These are phyloP conservation scores for Aporophyla lueneburgensis DNA, from an alignment of 2,888 invertebrate species.

Conservation along the genomic window DNA sequence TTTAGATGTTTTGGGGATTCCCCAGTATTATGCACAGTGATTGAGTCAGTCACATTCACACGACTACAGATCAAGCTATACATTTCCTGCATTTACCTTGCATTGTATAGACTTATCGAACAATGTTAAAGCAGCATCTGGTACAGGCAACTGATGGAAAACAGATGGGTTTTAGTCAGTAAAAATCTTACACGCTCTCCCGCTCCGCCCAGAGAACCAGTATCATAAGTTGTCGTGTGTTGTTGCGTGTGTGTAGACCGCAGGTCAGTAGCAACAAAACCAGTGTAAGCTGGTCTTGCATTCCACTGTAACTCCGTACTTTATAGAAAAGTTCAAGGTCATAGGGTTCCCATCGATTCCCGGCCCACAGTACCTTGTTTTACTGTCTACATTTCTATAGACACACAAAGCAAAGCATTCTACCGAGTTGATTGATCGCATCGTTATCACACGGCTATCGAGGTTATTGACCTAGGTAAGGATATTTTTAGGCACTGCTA, in stretches of 20 bases:
- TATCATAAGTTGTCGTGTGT: too few relatives aligned
- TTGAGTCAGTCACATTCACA: background rate
- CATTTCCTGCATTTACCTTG: too few relatives aligned
- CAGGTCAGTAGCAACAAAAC: background rate
- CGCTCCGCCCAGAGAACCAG: too few relatives aligned
- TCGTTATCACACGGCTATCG: slow-evolving; percentile 12
- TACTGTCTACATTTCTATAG: background rate
- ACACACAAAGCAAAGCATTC: background rate
- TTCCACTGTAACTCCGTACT: background rate
- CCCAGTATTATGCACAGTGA: background rate
- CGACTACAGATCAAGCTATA: too few relatives aligned
- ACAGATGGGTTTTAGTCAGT: too few relatives aligned
- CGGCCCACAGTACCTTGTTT: background rate
- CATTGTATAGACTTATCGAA: too few relatives aligned
- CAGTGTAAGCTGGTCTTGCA: background rate
- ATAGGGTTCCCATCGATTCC: background rate
- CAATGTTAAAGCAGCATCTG: too few relatives aligned
- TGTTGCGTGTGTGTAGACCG: background rate
- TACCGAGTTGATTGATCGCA: slow-evolving; percentile 3
- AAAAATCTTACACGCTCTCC: too few relatives aligned
- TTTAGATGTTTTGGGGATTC: background rate
- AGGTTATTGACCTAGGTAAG: slow-evolving; percentile 30
- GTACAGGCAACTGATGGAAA: too few relatives aligned
- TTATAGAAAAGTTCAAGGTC: background rate
- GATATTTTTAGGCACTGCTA: background rate